phyloP scores from a whole-genome alignment of 2,113 vertebrate genomes.

The Pteropus alecto region DNA sequence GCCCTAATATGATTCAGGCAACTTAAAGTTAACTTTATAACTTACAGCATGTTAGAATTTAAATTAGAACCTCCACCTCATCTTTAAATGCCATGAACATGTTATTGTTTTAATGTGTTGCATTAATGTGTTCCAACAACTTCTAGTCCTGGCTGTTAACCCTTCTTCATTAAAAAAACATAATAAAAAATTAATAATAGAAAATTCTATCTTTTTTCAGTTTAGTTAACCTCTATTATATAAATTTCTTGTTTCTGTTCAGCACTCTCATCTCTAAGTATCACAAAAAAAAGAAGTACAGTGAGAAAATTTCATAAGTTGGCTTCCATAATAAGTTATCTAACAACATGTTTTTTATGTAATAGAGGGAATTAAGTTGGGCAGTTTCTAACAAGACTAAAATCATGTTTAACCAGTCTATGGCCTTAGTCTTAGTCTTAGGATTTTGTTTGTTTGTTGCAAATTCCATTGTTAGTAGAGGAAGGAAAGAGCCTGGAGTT shows the following conservation, averaged over 20 bases:
- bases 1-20: background rate
- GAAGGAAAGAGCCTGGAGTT: background rate
- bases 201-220: background rate
- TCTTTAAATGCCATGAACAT: background rate
- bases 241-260: background rate
- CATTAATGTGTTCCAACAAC: background rate
- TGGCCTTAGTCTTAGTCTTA: background rate
- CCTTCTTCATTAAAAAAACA: background rate
- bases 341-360: background rate
- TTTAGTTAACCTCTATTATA: background rate
- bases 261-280: background rate
- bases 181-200: background rate
- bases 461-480: background rate
- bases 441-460: background rate
- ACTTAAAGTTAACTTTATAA: background rate
- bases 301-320: background rate
- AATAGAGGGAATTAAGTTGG: background rate
- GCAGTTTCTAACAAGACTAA: background rate
- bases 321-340: background rate
- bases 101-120: background rate
- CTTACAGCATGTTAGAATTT: background rate
- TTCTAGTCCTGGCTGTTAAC: background rate
- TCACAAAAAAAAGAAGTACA: background rate
- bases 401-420: background rate
- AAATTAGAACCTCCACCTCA: background rate